These are phyloP conservation scores for Phocoena phocoena DNA, from an alignment of 2,113 vertebrate species.

Conservation along the genomic window DNA sequence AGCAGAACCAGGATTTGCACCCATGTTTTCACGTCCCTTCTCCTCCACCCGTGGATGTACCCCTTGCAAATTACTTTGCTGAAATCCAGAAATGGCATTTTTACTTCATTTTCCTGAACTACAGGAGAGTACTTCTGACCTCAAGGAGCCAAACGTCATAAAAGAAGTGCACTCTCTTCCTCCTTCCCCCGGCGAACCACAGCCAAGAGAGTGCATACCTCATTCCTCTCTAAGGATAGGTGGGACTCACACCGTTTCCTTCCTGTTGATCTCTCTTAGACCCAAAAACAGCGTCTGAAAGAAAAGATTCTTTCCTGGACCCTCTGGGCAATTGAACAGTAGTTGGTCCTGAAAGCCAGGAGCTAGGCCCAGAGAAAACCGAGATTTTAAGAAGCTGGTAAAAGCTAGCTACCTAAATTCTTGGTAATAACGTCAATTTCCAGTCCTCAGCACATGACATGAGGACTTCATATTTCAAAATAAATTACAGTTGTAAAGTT, in stretches of 20 bases:
- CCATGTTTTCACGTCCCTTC: neutral
- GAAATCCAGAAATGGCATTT: neutral
- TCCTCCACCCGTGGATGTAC: accelerated
- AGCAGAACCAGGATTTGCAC: neutral
- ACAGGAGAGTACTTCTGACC: neutral
- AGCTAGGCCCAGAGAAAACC: neutral
- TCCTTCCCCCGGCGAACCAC: neutral
- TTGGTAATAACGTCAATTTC: neutral
- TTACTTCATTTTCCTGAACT: neutral
- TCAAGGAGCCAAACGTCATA: neutral
- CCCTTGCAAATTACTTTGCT: neutral
- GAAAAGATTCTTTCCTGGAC: neutral
- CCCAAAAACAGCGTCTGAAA: neutral
- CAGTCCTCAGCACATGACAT: neutral
- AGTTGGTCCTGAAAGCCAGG: neutral
- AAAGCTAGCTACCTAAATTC: constrained; percentile 10
- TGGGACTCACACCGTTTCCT: neutral
- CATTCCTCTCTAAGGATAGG: neutral
- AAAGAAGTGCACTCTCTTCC: neutral
- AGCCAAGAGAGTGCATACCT: neutral
- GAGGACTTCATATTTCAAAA: neutral
- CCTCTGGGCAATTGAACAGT: neutral
- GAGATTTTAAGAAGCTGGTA: neutral
- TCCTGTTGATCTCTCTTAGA: neutral
- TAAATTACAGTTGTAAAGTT: neutral